These are phyloP conservation scores for Scaptomyza parva DNA, from an alignment of 2,888 invertebrate species.

Conservation along the genomic window DNA sequence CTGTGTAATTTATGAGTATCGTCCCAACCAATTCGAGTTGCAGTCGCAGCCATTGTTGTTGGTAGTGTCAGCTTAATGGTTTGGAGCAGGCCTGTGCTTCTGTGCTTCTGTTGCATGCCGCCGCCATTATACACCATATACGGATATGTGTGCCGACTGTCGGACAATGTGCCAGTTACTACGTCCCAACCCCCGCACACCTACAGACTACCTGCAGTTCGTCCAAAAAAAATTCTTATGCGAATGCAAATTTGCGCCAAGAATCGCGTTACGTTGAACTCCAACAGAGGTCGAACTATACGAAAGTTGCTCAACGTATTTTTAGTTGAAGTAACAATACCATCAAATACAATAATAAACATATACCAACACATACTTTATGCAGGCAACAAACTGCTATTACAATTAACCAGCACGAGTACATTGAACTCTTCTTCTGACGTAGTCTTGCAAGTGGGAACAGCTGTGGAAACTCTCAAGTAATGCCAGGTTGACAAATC, in stretches of 20 bases:
- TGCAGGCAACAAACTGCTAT: slow-evolving; percentile 40
- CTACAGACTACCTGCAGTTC: neutral
- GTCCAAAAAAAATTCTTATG: slow-evolving; percentile 34
- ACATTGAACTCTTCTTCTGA: slow-evolving; percentile 68
- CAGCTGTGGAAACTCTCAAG: slow-evolving; percentile 65
- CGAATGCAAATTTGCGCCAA: slow-evolving; percentile 53
- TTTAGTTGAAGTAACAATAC: slow-evolving; percentile 10
- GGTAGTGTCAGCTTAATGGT: slow-evolving; percentile 45
- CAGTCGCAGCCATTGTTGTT: slow-evolving; percentile 24
- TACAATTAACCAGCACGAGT: slow-evolving; percentile 62
- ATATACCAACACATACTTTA: slow-evolving; percentile 3
- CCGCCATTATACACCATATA: slow-evolving; percentile 26
- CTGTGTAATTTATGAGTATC: slow-evolving; percentile 59
- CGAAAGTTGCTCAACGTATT: slow-evolving; percentile 10
- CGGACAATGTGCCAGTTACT: slow-evolving; percentile 53
- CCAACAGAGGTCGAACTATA: slow-evolving; percentile 28
- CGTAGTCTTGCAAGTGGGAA: slow-evolving; percentile 35
- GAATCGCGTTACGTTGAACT: slow-evolving; percentile 53
- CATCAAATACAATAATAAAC: slow-evolving; percentile 20
- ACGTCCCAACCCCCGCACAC: neutral
- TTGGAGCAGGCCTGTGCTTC: slow-evolving; percentile 3
- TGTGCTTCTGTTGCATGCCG: slow-evolving; percentile 51
- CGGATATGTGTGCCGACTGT: slow-evolving; percentile 60
- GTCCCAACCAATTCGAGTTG: slow-evolving; percentile 31
- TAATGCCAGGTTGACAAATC: slow-evolving; percentile 53